Evolutionary conservation across 1,140 invertebrate genomes (phyloP).

Genomic region (Oreohelix idahoensis): DNA sequence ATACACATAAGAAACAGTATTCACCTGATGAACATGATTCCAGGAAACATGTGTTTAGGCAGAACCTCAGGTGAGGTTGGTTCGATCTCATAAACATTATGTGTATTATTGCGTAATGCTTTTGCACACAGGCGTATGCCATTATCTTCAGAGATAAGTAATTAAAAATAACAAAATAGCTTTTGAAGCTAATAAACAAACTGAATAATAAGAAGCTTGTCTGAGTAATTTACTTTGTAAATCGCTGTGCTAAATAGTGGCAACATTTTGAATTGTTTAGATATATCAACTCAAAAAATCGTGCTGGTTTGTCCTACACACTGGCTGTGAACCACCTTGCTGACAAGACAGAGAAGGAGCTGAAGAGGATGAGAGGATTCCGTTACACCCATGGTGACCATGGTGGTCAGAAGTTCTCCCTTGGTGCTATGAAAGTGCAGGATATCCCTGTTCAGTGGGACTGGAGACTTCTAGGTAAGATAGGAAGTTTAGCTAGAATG

Average conservation of each 20-base stretch:
- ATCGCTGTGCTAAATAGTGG: no score
- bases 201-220: no score
- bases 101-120: no score
- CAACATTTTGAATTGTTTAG: conserved; percentile 72
- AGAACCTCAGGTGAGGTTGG: conserved; percentile 80
- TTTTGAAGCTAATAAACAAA: no score
- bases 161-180: no score
- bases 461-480: conserved; percentile 86
- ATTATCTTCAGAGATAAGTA: no score
- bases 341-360: conserved; percentile 85
- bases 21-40: conserved; percentile 79
- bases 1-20: conserved; percentile 83
- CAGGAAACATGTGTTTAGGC: conserved; percentile 87
- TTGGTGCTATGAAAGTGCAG: conserved; percentile 44
- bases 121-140: no score
- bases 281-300: conserved; percentile 89
- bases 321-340: conserved; percentile 91
- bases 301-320: conserved; percentile 82
- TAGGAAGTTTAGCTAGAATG: no score
- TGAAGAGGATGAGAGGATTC: conserved; percentile 85
- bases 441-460: conserved; percentile 77
- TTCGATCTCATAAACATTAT: no score
- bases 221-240: no score
- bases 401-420: conserved; percentile 80
- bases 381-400: conserved; percentile 77